Percentiles rank a stretch among this genome's conserved stretches.
These are phyloP conservation scores for Limnephilus auricula DNA, from an alignment of 2,888 invertebrate species.

Conservation along the genomic window DNA sequence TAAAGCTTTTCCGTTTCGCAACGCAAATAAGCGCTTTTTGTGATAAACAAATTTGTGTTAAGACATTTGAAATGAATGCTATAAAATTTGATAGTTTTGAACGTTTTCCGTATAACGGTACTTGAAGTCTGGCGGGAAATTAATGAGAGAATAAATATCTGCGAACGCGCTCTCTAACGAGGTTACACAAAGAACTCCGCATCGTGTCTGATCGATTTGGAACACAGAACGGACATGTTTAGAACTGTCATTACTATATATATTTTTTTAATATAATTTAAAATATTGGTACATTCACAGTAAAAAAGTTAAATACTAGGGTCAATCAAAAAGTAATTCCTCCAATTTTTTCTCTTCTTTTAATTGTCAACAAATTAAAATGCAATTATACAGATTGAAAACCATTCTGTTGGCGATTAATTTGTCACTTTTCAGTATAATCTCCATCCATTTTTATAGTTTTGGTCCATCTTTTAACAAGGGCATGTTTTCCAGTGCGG, in stretches of 20 bases:
- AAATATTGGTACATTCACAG: too few species aligned
- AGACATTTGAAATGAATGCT: neutral
- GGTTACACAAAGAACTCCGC: slow-evolving; percentile 35
- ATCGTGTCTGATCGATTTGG: slow-evolving; percentile 12
- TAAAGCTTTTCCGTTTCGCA: too few species aligned
- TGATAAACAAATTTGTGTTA: neutral
- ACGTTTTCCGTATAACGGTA: neutral
- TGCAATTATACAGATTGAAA: too few species aligned
- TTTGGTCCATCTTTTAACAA: too few species aligned
- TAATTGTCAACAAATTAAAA: too few species aligned
- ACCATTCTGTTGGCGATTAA: too few species aligned
- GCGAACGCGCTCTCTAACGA: slow-evolving; percentile 12
- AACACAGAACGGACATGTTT: neutral
- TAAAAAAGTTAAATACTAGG: too few species aligned
- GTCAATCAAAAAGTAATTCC: too few species aligned
- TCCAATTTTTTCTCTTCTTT: too few species aligned
- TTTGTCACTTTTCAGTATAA: too few species aligned
- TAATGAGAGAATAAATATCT: neutral
- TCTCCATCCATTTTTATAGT: too few species aligned
- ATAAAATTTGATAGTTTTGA: neutral
- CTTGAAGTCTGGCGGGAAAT: neutral
- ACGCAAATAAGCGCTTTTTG: neutral
- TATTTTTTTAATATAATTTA: neutral
- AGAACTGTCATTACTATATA: neutral
- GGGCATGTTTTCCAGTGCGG: too few species aligned